These are phyloP conservation scores for Lindbergichthys nudifrons DNA, from an alignment of 2,797 vertebrate species.

Conservation along the genomic window DNA sequence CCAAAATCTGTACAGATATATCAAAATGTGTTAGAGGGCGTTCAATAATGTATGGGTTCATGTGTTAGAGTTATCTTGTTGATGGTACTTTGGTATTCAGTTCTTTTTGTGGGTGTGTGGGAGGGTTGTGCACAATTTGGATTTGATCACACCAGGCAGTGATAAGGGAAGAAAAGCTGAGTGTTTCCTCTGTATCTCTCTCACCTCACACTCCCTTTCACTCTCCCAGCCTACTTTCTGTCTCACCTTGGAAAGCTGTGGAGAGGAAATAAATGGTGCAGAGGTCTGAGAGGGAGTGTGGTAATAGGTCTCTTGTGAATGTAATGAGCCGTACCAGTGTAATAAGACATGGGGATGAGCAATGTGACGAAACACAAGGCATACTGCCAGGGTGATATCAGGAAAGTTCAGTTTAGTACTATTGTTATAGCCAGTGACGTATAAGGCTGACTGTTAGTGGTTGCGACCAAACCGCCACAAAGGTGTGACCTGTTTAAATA, in stretches of 20 bases:
- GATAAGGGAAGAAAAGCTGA: constrained; percentile 68
- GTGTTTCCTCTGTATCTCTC: not conserved
- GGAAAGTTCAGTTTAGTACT: constrained; percentile 9
- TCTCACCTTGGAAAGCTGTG: constrained; percentile 54
- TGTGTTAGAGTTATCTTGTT: constrained; percentile 25
- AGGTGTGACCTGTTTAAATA: constrained; percentile 24
- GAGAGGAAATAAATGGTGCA: constrained; percentile 44
- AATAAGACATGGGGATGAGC: constrained; percentile 30
- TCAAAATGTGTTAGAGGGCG: constrained; percentile 8
- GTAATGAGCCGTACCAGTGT: constrained; percentile 48
- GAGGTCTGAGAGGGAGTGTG: constrained; percentile 50
- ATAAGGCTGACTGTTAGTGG: constrained; percentile 1
- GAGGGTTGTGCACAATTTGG: constrained; percentile 39
- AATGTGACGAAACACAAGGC: constrained; percentile 9
- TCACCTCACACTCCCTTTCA: constrained; percentile 35
- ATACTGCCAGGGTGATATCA: not conserved
- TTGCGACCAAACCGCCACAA: not conserved
- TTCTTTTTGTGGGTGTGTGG: constrained; percentile 6
- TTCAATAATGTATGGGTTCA: constrained; percentile 26
- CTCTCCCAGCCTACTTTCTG: constrained; percentile 39
- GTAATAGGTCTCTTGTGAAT: constrained; percentile 41
- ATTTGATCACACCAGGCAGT: constrained; percentile 58
- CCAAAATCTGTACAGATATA: constrained; percentile 19
- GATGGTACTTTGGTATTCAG: constrained; percentile 28
- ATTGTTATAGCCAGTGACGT: not conserved